Evolutionary conservation across 2,797 vertebrate genomes (phyloP).

Genomic region (Momotus momota): DNA sequence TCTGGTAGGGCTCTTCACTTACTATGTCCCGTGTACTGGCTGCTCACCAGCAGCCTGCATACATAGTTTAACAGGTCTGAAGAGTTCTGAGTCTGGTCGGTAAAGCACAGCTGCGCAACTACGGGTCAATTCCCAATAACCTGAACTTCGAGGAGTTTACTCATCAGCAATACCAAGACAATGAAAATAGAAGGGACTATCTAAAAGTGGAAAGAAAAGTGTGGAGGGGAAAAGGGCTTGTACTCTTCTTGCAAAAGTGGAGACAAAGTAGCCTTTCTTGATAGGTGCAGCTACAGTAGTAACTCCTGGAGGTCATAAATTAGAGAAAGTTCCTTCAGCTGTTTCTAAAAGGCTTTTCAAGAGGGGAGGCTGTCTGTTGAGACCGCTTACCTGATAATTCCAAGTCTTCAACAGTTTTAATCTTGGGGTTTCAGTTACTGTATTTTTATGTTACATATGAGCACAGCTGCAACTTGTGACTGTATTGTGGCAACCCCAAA

Average conservation of each 20-base stretch:
- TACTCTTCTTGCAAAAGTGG: not conserved
- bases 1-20: not conserved
- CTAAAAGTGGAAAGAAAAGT: not conserved
- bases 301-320: not conserved
- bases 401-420: not conserved
- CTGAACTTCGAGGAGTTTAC: not conserved
- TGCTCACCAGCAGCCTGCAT: not conserved
- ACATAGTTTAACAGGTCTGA: not conserved
- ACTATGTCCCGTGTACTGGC: rapidly evolving
- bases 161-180: not conserved
- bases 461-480: not conserved
- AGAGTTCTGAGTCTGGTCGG: not conserved
- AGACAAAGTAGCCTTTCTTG: not conserved
- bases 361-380: not conserved
- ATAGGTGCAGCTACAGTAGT: not conserved
- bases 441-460: rapidly evolving
- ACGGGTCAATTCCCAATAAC: not conserved
- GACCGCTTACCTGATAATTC: not conserved
- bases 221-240: not conserved
- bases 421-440: not conserved
- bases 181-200: not conserved
- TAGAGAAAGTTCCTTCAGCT: not conserved
- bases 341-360: not conserved
- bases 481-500: not conserved
- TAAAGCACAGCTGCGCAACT: not conserved